A percentile compares a stretch with the other conserved stretches of the same genome.
Evolutionary conservation across 2,888 invertebrate genomes (phyloP).

Genomic region (Drosophila niveifrons): DNA sequence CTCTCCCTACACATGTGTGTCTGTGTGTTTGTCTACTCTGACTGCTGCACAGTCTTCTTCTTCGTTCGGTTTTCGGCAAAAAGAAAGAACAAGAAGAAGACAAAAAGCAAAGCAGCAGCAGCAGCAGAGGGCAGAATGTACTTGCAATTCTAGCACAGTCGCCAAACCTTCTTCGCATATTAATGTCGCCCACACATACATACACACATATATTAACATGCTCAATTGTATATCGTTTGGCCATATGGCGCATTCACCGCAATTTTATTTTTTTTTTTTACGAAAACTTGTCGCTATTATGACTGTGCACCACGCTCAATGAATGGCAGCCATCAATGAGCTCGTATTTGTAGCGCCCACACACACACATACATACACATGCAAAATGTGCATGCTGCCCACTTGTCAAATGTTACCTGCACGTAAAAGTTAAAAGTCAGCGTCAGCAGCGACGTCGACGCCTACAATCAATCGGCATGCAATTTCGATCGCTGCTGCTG

Average conservation of each 20-base stretch:
- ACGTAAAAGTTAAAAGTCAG: constrained; percentile 22
- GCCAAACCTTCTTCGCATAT: constrained; percentile 38
- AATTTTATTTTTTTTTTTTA: constrained; percentile 35
- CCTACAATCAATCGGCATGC: constrained; percentile 29
- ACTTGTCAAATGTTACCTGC: constrained; percentile 62
- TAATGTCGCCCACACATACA: constrained; percentile 27
- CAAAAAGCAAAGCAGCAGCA: neutral
- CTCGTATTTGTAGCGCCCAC: constrained; percentile 58
- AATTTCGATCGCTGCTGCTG: neutral
- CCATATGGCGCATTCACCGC: constrained; percentile 51
- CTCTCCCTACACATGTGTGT: constrained; percentile 8
- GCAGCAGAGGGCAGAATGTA: constrained; percentile 2
- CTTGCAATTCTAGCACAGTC: constrained; percentile 30
- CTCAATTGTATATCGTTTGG: constrained; percentile 28
- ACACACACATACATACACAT: constrained; percentile 30
- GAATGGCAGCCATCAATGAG: constrained; percentile 71
- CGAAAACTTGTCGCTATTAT: constrained; percentile 16
- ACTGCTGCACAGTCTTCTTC: constrained; percentile 9
- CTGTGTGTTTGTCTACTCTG: constrained; percentile 22
- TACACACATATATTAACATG: neutral
- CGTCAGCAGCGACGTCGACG: constrained; percentile 30
- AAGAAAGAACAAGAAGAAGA: neutral
- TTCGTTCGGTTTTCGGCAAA: constrained; percentile 22
- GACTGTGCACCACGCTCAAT: constrained; percentile 38
- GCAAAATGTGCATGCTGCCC: constrained; percentile 53